Conservation (phyloP, 1,140 invertebrate genomes). For the Camponotus vicinus region DNA sequence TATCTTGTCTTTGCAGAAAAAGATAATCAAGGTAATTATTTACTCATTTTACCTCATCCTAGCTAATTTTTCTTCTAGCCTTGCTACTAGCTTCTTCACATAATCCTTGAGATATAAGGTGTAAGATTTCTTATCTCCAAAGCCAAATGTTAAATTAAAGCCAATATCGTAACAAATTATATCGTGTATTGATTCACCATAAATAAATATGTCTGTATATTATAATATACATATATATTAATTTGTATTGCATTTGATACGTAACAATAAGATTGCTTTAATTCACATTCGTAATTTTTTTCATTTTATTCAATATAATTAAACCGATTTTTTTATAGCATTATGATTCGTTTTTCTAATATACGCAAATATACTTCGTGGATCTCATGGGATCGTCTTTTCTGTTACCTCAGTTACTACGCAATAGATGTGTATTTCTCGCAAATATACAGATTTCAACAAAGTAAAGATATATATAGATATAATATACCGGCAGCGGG, state of each 20-base stretch:
- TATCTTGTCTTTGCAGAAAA: neutral
- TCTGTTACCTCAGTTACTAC: neutral
- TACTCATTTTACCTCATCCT: too few relatives aligned
- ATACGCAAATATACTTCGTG: conserved; percentile 19
- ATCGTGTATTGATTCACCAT: neutral
- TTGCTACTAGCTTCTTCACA: too few relatives aligned
- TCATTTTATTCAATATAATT: neutral
- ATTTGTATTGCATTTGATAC: neutral
- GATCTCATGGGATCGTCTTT: neutral
- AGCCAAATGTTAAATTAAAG: neutral
- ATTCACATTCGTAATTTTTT: neutral
- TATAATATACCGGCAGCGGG: conserved; percentile 52
- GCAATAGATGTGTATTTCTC: conserved; percentile 15
- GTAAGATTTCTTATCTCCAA: too few relatives aligned
- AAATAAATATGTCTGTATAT: neutral
- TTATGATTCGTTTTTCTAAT: conserved; percentile 71
- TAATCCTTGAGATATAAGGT: too few relatives aligned
- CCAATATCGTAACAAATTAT: conserved; percentile 23
- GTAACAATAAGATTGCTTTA: neutral
- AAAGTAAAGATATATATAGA: conserved; percentile 34
- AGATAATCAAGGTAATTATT: too few relatives aligned
- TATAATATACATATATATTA: too few relatives aligned
- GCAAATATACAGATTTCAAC: conserved; percentile 20
- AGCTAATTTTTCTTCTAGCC: too few relatives aligned
- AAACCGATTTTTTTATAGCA: neutral